Conservation (phyloP, 2,113 vertebrate species). For the Forbesichthys papilliferus region DNA sequence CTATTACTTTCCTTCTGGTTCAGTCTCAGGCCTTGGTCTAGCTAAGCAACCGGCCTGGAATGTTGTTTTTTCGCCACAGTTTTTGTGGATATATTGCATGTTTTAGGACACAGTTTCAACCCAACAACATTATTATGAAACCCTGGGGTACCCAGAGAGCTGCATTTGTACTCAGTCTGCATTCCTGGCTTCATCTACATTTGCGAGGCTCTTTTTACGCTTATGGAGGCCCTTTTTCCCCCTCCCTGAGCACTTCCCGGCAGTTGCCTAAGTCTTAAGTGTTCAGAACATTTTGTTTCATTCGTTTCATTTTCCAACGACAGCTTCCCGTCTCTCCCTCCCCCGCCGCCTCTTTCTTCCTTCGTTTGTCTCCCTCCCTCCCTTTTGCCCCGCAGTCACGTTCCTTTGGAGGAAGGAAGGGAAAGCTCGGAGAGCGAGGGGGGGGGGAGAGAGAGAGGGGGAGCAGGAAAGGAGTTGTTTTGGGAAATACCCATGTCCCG, state of each 20-base stretch:
- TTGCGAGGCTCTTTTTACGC: constrained; percentile 15
- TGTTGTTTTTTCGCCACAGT: too few relatives aligned
- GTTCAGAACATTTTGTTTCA: constrained; percentile 71
- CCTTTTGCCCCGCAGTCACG: constrained; percentile 10
- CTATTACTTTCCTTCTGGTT: too few relatives aligned
- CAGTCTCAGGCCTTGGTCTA: too few relatives aligned
- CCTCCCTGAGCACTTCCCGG: constrained; percentile 54
- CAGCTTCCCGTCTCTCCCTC: constrained; percentile 69
- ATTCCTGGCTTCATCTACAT: constrained; percentile 25
- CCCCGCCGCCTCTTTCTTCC: constrained; percentile 50
- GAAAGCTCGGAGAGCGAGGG: constrained; percentile 24
- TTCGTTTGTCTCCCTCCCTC: constrained; percentile 50
- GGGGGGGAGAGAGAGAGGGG: constrained; percentile 26
- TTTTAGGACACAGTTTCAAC: too few relatives aligned
- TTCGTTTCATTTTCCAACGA: constrained; percentile 59
- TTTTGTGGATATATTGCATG: too few relatives aligned
- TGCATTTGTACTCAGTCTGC: neutral
- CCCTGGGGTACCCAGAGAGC: too few relatives aligned
- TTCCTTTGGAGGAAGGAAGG: constrained; percentile 59
- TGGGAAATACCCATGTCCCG: too few relatives aligned
- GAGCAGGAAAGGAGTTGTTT: neutral
- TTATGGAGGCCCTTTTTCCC: neutral
- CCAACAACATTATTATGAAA: too few relatives aligned
- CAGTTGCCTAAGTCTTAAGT: constrained; percentile 35
- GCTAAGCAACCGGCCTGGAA: too few relatives aligned